Evolutionary conservation across 37 sponge, comb jelly and placozoan genomes (phyloP), one percentile per base, ranked within the genome.

Genomic region (Halisarca cf. caerulea): DNA sequence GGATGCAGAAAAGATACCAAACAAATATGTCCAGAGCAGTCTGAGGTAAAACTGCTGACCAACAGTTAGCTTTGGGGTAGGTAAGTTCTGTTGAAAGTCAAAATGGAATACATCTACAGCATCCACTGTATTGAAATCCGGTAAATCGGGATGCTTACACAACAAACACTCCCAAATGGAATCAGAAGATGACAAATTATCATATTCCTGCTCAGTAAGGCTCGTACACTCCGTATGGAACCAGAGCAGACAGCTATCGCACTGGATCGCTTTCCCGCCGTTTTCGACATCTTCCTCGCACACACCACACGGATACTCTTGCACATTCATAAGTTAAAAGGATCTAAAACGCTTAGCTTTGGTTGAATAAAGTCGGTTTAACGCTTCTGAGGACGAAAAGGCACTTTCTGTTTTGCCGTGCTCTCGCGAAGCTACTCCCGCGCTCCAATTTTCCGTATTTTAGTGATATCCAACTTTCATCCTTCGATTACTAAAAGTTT

Each of bases 21-120:
- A 90, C 11, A 85, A 61, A 45, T 89, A 89, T 5, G 90, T 89
- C 86, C 90, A 89, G 0, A 89, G 85, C 54, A 88, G 53, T 37
- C 89, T 33, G 55, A 73, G 33, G 64, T 88, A 59, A 36, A 86
- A 90, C 44, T 85, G 86, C 83, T 81, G 38, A 45, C 90, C 90
- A 23, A 90, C 90, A 45, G 86, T 47, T 41, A 90, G 75, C 68
- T 90, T 90, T 54, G 90, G 90, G 4, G 86, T 90, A 3, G 86
- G 83, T 14, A 90, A 59, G 54, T 84, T 89, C 47, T 90, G 72
- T 51, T 90, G 90, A 44, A 90, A 90, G 57, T 90, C 90, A 59
- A 90, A 90, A 72, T 89, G 81, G 28, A 71, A 71, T 6, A 37
- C 41, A 37, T 71, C 72, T 3, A 71, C 72, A 71, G 72, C 41